Evolutionary conservation across 1,140 invertebrate species (phyloP).

Genomic region (Diploscapter pachys): DNA sequence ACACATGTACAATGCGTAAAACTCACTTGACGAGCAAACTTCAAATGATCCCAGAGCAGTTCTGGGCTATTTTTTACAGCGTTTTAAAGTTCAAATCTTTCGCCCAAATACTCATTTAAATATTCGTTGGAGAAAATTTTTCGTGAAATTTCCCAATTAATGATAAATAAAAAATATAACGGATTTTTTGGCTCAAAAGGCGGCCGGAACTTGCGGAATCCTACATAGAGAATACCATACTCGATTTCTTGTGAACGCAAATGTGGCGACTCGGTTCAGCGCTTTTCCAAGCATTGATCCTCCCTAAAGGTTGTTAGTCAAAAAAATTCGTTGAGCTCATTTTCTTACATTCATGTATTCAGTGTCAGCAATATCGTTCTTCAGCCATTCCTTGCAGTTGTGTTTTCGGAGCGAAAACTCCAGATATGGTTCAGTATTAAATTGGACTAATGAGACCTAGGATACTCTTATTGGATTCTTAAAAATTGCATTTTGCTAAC

Average conservation of each 20-base stretch:
- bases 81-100: no score
- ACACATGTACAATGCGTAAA: no score
- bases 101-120: no score
- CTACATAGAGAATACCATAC: constrained; percentile 24
- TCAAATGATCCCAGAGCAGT: no score
- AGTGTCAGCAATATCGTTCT: constrained; percentile 48
- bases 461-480: constrained; percentile 16
- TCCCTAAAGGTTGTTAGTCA: constrained; percentile 33
- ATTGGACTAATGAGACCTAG: constrained; percentile 51
- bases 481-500: constrained; percentile 26
- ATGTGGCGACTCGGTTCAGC: constrained; percentile 52
- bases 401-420: constrained; percentile 51
- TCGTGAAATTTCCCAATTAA: no score
- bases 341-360: constrained; percentile 40
- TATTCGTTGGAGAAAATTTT: no score
- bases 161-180: constrained; percentile 2
- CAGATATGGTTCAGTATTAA: constrained; percentile 47
- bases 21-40: no score
- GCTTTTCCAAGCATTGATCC: constrained; percentile 46
- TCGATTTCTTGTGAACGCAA: constrained; percentile 46
- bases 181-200: no score
- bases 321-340: not conserved
- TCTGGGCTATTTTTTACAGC: no score
- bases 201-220: no score
- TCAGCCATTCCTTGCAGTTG: constrained; percentile 45